Evolutionary conservation across 2,113 vertebrate species (phyloP).

Genomic region (Sphaerodactylus townsendi): DNA sequence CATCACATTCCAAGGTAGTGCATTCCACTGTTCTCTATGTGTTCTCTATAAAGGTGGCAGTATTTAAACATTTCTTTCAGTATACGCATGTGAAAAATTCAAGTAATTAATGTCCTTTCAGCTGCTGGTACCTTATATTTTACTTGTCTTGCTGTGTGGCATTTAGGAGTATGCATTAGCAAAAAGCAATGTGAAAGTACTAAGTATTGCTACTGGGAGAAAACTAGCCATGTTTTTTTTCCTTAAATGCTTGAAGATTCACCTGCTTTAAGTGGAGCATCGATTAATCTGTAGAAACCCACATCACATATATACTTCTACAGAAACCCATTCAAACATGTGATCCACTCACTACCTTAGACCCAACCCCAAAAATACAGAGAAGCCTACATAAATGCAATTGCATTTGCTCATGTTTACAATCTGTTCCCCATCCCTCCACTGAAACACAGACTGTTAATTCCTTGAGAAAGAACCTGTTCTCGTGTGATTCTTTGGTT

Average conservation of each 20-base stretch:
- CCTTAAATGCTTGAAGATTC: too few relatives aligned
- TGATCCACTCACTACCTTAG: background rate
- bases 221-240: fast-evolving
- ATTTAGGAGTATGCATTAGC: background rate
- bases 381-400: background rate
- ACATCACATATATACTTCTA: background rate
- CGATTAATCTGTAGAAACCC: background rate
- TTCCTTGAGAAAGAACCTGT: background rate
- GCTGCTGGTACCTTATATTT: background rate
- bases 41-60: background rate
- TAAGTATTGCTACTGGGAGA: fast-evolving
- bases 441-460: background rate
- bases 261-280: background rate
- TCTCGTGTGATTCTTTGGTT: background rate
- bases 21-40: too few relatives aligned
- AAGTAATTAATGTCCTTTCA: background rate
- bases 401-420: background rate
- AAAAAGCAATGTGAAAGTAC: fast-evolving
- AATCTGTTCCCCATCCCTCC: background rate
- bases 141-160: background rate
- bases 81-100: background rate
- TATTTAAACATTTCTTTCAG: background rate
- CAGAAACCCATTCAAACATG: background rate
- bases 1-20: too few relatives aligned
- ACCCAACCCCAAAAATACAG: background rate